Evolutionary conservation across 2,888 invertebrate genomes (phyloP), one percentile per base, ranked within the genome.

Genomic region (Coecobrya sp.): DNA sequence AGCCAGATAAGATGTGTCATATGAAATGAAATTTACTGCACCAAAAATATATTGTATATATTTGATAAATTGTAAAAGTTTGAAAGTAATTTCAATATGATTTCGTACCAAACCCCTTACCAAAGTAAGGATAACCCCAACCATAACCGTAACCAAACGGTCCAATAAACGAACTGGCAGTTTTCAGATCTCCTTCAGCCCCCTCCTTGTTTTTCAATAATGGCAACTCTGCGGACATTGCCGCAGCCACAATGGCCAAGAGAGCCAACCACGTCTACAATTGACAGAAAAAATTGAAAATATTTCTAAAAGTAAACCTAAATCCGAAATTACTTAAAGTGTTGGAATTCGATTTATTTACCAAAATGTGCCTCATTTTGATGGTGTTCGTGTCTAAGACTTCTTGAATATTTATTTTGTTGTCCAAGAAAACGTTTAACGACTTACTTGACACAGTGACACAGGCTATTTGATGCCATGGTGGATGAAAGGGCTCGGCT

Each of bases 281-380:
- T 52, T 36, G 22, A 16, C 25, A 73, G 10, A 36, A 19, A 36
- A 8, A 0, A 45, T 19, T 76, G 4, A 16, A 59, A 68, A 16
- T n/a, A n/a, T n/a, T n/a, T n/a, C n/a, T n/a, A n/a, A n/a, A n/a
- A n/a, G n/a, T n/a, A n/a, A n/a, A n/a, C n/a, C 13, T 22, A 65
- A 25, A 68, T 3, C 10, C n/a, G n/a, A 65, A 27, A 84, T 62
- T 5, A n/a, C n/a, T n/a, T n/a, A n/a, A n/a, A n/a, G n/a, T 76
- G 16, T 16, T n/a, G n/a, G n/a, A n/a, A n/a, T 62, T 11, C 19
- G 10, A 19, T 70, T 52, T 76, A 62, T 68, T 59, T 76, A 90
- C 90, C 90, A 90, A 85, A 90, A 85, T 62, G n/a, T 62, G 36
- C 27, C 62, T 84, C 90, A 90, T 90, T 73, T 73, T 90, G 59